Percentiles rank a stretch among this genome's conserved stretches.
Evolutionary conservation across 2,888 invertebrate genomes (phyloP).

Genomic region (Yponomeuta plumbellus): DNA sequence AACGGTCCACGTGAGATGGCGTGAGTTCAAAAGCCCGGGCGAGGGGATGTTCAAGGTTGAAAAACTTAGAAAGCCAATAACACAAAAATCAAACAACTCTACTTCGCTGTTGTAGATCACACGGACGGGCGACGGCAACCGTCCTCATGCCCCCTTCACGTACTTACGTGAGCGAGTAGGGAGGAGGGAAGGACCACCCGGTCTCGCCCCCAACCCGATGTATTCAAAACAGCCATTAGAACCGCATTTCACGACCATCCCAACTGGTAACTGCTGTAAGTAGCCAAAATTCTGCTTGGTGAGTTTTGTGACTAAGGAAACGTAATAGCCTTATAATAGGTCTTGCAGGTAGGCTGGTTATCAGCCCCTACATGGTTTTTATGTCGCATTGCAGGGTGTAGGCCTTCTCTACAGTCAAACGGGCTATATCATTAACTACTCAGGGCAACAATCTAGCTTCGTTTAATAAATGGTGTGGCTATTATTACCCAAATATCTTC

Average conservation of each 20-base stretch:
- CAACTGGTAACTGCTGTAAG: not conserved
- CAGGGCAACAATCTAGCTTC: too few species aligned
- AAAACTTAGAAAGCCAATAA: conserved; percentile 21
- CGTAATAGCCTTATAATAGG: too few species aligned
- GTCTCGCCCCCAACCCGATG: conserved; percentile 30
- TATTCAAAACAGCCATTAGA: conserved; percentile 57
- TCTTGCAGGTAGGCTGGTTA: conserved; percentile 28
- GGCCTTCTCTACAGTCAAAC: too few species aligned
- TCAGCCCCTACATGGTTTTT: conserved; percentile 33
- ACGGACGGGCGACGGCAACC: conserved; percentile 41
- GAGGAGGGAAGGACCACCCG: conserved; percentile 19
- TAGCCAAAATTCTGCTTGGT: not conserved
- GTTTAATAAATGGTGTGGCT: too few species aligned
- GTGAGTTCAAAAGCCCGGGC: too few species aligned
- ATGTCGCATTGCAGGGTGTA: too few species aligned
- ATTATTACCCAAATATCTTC: too few species aligned
- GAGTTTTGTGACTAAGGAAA: conserved; percentile 27
- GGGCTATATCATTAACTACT: too few species aligned
- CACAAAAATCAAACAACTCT: conserved; percentile 34
- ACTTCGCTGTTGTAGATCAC: conserved; percentile 39
- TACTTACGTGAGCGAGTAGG: conserved; percentile 26
- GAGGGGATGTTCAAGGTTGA: not conserved
- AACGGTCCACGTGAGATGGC: too few species aligned
- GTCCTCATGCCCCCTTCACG: conserved; percentile 30
- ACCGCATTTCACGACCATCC: not conserved